Conservation (phyloP, 2,888 invertebrate species). For the Pachycephus smyrnensis region DNA sequence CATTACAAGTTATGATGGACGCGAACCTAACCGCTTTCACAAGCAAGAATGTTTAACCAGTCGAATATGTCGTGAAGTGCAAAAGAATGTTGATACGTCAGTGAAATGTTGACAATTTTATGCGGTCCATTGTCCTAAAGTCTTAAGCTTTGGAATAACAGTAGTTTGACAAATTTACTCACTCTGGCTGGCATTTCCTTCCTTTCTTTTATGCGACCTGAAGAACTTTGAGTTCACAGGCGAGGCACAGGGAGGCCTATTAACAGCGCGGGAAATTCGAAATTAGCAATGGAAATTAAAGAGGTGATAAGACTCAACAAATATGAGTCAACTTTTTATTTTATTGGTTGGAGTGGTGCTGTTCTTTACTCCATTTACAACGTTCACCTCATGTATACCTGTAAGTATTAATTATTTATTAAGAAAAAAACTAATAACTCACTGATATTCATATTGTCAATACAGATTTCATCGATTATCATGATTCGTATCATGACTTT, state of each 20-base stretch:
- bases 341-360: constrained; percentile 70
- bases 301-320: constrained; percentile 29
- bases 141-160: neutral
- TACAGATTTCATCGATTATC: constrained; percentile 65
- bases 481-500: constrained; percentile 69
- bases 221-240: neutral
- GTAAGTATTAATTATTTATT: constrained; percentile 62
- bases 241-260: neutral
- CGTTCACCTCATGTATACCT: constrained; percentile 69
- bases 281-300: constrained; percentile 1
- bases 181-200: constrained; percentile 21
- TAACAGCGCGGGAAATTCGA: constrained; percentile 8
- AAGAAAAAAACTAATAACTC: neutral
- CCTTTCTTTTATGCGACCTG: constrained; percentile 10
- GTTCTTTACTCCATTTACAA: constrained; percentile 72
- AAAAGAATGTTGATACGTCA: neutral
- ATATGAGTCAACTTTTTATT: constrained; percentile 69
- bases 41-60: neutral
- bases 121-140: neutral
- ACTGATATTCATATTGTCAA: constrained; percentile 20
- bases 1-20: constrained; percentile 10
- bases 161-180: constrained; percentile 6
- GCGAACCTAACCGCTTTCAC: constrained; percentile 14
- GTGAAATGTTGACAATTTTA: neutral
- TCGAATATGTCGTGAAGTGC: neutral